Evolutionary conservation across 2,797 vertebrate genomes (phyloP).

Genomic region (Manis pentadactyla): DNA sequence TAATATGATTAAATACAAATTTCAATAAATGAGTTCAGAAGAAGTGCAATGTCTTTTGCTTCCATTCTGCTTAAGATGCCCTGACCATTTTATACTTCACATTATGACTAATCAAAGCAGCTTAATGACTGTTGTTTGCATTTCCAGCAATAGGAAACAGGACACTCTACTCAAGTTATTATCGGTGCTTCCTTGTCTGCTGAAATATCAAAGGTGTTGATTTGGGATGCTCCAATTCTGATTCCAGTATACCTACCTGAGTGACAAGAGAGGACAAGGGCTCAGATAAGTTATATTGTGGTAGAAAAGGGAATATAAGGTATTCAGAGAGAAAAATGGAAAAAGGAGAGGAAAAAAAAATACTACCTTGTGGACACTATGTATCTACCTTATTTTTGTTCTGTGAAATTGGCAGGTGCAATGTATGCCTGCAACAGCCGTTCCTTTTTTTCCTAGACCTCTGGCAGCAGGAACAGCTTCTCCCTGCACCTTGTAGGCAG

Average conservation of each 20-base stretch:
- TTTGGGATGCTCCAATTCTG: neutral
- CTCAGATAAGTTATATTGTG: slow-evolving; percentile 34
- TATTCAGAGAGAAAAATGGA: slow-evolving; percentile 36
- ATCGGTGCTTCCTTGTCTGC: neutral
- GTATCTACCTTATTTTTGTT: slow-evolving; percentile 63
- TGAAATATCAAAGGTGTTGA: slow-evolving; percentile 23
- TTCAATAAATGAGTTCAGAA: neutral
- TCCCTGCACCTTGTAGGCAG: slow-evolving; percentile 49
- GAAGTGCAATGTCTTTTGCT: neutral
- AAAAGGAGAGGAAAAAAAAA: slow-evolving; percentile 13
- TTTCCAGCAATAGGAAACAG: neutral
- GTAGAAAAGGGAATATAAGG: slow-evolving; percentile 4
- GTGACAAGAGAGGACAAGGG: neutral
- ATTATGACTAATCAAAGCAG: neutral
- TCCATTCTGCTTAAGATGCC: neutral
- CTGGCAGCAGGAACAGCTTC: slow-evolving; percentile 38
- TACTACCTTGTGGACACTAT: slow-evolving; percentile 32
- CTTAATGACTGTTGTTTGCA: neutral
- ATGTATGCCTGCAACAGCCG: slow-evolving; percentile 61
- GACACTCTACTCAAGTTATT: neutral
- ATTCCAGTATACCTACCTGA: neutral
- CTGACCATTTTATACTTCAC: neutral
- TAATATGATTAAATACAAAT: neutral
- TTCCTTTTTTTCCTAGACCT: neutral
- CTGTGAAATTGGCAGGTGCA: slow-evolving; percentile 64